Conservation (phyloP, 1,140 invertebrate genomes). For the Drosophila pseudoananassae region DNA sequence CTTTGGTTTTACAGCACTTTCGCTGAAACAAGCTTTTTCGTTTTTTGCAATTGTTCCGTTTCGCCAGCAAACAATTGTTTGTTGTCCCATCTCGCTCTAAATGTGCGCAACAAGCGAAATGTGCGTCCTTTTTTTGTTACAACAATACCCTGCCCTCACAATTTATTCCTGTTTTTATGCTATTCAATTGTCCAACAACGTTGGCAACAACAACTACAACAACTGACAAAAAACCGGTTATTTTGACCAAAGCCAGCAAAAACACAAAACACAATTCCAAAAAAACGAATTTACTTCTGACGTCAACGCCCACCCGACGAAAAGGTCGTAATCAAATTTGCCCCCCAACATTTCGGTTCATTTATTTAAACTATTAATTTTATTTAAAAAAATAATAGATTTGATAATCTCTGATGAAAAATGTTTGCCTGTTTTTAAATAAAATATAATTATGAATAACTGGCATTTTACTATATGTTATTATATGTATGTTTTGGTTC, state of each 20-base stretch:
- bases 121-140: conserved; percentile 30
- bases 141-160: conserved; percentile 8
- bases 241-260: conserved; percentile 65
- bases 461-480: too few relatives aligned
- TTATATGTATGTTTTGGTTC: too few relatives aligned
- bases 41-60: conserved; percentile 18
- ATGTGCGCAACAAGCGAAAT: conserved; percentile 46
- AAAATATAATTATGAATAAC: too few relatives aligned
- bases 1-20: conserved; percentile 41
- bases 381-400: too few relatives aligned
- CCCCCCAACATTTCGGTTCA: not conserved
- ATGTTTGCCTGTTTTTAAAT: too few relatives aligned
- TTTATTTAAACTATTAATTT: not conserved
- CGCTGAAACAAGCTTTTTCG: conserved; percentile 19
- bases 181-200: conserved; percentile 55
- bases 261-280: conserved; percentile 52
- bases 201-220: conserved; percentile 45
- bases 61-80: conserved; percentile 36
- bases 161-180: conserved; percentile 18
- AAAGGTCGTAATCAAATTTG: conserved; percentile 36
- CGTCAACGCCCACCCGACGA: conserved; percentile 64
- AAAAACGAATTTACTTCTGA: conserved; percentile 64
- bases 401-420: too few relatives aligned
- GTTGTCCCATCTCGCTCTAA: conserved; percentile 15
- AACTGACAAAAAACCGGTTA: conserved; percentile 62